Conservation (phyloP, 1,140 invertebrate species). For the Steinernema feltiae region DNA sequence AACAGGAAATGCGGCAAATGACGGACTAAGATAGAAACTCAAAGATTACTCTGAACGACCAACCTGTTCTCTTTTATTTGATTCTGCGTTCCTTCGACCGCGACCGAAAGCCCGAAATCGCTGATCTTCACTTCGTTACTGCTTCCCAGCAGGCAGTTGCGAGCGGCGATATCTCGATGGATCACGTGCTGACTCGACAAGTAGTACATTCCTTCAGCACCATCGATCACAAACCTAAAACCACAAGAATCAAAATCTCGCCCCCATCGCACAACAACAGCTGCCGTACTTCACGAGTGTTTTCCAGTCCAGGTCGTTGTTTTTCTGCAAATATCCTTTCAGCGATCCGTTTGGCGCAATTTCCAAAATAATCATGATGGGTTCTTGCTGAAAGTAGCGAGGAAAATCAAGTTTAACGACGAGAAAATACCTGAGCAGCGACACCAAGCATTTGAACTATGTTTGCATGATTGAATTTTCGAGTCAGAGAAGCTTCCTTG, state of each 20-base stretch:
- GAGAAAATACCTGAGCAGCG: constrained; percentile 69
- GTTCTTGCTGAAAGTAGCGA: constrained; percentile 68
- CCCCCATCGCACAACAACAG: neutral
- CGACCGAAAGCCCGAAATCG: constrained; percentile 42
- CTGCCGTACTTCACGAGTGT: constrained; percentile 12
- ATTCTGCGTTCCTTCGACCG: constrained; percentile 19
- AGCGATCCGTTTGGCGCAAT: constrained; percentile 71
- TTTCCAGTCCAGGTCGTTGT: constrained; percentile 8
- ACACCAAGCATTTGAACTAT: constrained; percentile 93
- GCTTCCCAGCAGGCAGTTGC: constrained; percentile 69
- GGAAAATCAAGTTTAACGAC: neutral
- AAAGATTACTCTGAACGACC: neutral
- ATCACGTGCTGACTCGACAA: constrained; percentile 70
- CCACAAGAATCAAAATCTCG: neutral
- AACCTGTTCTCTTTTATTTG: constrained; percentile 3
- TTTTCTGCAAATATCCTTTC: constrained; percentile 5
- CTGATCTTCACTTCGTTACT: constrained; percentile 34
- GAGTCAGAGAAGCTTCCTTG: constrained; percentile 80
- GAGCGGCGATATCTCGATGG: constrained; percentile 79
- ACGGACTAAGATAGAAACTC: too few species aligned
- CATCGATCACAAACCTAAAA: constrained; percentile 66
- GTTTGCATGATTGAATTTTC: constrained; percentile 93
- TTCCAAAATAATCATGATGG: constrained; percentile 99
- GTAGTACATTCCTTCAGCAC: constrained; percentile 75
- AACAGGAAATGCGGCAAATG: neutral